A percentile compares a stretch with the other conserved stretches of the same genome.
Evolutionary conservation across 2,888 invertebrate genomes (phyloP).

Genomic region (Dilophus febrilis): DNA sequence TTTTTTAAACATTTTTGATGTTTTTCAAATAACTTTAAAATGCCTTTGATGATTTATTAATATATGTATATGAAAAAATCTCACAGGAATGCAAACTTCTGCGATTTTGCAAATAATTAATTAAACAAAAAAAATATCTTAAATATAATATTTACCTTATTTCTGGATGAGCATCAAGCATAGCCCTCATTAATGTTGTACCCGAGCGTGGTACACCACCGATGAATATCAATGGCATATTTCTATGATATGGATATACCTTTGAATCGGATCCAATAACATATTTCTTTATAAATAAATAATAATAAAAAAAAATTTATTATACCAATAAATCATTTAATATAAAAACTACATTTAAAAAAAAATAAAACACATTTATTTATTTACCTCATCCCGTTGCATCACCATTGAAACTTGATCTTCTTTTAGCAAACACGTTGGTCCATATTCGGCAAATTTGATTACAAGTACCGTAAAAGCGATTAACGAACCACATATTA

Average conservation of each 20-base stretch:
- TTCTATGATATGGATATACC: constrained; percentile 59
- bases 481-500: constrained; percentile 25
- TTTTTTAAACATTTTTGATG: too few species aligned
- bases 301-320: constrained; percentile 6
- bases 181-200: constrained; percentile 92
- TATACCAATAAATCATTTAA: not conserved
- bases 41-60: too few species aligned
- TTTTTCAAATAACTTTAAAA: too few species aligned
- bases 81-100: too few species aligned
- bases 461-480: constrained; percentile 29
- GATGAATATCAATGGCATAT: constrained; percentile 90
- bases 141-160: too few species aligned
- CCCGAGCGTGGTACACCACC: constrained; percentile 96
- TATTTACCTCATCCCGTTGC: constrained; percentile 26
- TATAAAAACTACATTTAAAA: not conserved
- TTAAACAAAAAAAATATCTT: too few species aligned
- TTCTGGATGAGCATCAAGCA: constrained; percentile 95
- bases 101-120: too few species aligned
- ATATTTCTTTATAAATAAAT: constrained; percentile 36
- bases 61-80: too few species aligned
- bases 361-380: not conserved
- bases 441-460: constrained; percentile 28
- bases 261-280: constrained; percentile 45
- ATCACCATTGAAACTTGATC: constrained; percentile 22
- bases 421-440: constrained; percentile 27